Evolutionary conservation across 2,797 vertebrate genomes (phyloP), one percentile per base, ranked within the genome.

Genomic region (Tenualosa thibaudeaui): DNA sequence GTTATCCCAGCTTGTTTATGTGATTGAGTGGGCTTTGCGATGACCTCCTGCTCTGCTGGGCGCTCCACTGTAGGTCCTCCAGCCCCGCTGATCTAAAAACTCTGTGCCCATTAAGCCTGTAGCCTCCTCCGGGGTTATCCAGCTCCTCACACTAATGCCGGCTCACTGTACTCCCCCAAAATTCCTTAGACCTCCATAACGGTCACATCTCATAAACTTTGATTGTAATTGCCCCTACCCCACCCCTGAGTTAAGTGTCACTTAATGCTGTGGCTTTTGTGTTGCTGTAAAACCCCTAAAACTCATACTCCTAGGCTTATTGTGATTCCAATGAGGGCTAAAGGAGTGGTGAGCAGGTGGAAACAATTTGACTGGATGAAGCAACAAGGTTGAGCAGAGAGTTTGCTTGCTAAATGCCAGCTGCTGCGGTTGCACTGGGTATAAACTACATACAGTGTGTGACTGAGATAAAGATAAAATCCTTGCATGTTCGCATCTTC

Each of bases 191-290:
- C 40, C 37, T 6, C 71, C 71, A 46, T n/a, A 37, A 19, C 40
- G 17, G 40, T 78, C 71, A 19, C 71, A 22, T 43, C 37, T 78
- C 83, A 26, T 90, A 88, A 86, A 83, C 82, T 84, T 54, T 88
- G 87, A 90, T 86, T 90, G 51, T 85, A 89, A 90, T 82, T 46
- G 78, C 51, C 82, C 10, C 53, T 13, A 17, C 53, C 53, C 53
- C 60, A 65, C 3, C 19, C 22, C 7, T 65, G 9, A 71, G n/a
- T 40, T 46, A 78, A 78, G 71, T 78, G 71, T 78, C 71, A 46
- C 40, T 78, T 78, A 78, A 78, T 40, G 71, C 71, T 5, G 19
- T 22, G 71, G 71, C 71, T 46, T 78, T n/a, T 19, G 10, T 12
- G 19, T 53, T 26, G 50, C 58, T 40, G 24, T 68, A 81, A 68